phyloP scores from a whole-genome alignment of 2,797 vertebrate species.

The Anguilla marmorata region DNA sequence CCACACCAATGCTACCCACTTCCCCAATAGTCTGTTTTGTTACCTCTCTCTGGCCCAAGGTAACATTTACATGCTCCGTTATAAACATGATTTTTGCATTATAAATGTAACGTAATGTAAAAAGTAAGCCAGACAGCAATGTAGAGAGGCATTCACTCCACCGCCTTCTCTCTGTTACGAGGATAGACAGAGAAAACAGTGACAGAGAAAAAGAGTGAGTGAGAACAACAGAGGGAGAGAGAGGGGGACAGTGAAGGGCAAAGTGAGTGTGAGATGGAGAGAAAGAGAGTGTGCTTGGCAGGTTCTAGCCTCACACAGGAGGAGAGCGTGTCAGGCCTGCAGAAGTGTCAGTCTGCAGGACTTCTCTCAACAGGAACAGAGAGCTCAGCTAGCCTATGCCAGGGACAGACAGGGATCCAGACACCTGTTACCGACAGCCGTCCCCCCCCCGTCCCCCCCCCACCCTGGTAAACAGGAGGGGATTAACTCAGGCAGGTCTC shows the following conservation, averaged over 20 bases:
- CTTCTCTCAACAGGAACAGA: conserved; percentile 11
- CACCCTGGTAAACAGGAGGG: conserved; percentile 14
- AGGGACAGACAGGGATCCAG: conserved; percentile 24
- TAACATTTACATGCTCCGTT: neutral
- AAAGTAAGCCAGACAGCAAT: neutral
- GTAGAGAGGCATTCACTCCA: too few species aligned
- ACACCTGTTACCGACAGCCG: conserved; percentile 30
- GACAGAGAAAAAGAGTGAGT: neutral
- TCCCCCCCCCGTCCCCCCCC: neutral
- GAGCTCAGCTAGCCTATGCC: neutral
- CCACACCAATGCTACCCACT: neutral
- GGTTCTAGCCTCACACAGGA: neutral
- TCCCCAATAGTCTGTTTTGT: neutral
- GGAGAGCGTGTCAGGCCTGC: neutral
- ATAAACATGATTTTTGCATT: neutral
- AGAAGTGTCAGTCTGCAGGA: conserved; percentile 12
- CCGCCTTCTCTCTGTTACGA: neutral
- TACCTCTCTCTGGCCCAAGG: neutral
- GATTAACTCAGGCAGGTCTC: conserved; percentile 9
- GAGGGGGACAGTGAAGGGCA: neutral
- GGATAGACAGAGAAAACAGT: neutral
- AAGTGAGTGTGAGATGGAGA: neutral
- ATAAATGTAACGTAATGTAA: neutral
- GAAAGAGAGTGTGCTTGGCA: neutral
- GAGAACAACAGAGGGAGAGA: neutral